phyloP scores from a whole-genome alignment of 2,113 vertebrate genomes.

The Festucalex cinctus region DNA sequence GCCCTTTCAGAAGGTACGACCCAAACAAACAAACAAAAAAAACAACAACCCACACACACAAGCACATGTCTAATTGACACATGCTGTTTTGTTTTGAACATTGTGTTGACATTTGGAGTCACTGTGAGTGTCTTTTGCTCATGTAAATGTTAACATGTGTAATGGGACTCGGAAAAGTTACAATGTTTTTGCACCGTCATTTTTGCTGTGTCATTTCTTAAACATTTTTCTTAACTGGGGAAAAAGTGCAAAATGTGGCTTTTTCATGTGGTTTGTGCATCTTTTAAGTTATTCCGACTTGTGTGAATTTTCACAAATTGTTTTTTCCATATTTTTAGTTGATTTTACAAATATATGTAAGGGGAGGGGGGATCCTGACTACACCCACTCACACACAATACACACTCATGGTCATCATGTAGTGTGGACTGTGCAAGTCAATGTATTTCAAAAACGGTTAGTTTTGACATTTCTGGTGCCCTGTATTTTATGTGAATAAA shows the following conservation, averaged over 20 bases:
- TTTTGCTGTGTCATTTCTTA: conserved; percentile 9
- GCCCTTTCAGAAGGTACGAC: conserved; percentile 96
- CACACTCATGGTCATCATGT: not conserved
- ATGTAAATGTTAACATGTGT: not conserved
- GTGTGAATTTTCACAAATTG: conserved; percentile 21
- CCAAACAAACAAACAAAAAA: conserved; percentile 23
- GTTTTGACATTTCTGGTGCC: not conserved
- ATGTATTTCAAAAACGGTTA: not conserved
- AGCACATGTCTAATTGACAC: conserved; percentile 1
- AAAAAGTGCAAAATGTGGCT: conserved; percentile 43
- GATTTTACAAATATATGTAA: not conserved
- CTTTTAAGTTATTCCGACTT: conserved; percentile 24
- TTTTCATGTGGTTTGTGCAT: conserved; percentile 55
- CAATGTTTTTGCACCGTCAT: not conserved
- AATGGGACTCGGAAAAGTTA: conserved; percentile 1
- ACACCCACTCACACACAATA: not conserved
- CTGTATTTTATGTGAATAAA: conserved; percentile 14
- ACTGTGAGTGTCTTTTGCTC: not conserved
- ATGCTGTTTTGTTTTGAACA: conserved; percentile 15
- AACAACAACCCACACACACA: not conserved
- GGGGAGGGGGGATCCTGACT: not conserved
- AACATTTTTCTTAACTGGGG: not conserved
- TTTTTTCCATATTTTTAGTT: not conserved
- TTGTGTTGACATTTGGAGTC: conserved; percentile 14
- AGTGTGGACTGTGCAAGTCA: not conserved